These are phyloP conservation scores for Drosophila ezoana DNA, from an alignment of 2,888 invertebrate species.

Conservation along the genomic window DNA sequence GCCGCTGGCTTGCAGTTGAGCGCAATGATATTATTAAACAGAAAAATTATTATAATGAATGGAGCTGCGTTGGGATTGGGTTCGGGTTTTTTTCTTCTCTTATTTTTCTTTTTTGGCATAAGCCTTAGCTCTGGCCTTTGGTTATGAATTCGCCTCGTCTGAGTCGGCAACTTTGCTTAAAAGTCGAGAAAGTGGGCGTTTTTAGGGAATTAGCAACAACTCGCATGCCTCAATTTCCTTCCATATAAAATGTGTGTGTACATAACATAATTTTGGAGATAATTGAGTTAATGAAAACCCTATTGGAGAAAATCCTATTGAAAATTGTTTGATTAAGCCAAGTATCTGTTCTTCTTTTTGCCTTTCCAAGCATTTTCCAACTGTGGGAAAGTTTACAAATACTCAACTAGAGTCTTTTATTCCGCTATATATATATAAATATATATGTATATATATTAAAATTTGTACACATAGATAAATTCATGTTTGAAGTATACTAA, in stretches of 20 bases:
- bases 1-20: conserved; percentile 76
- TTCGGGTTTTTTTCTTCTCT: conserved; percentile 23
- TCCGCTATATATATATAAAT: too few relatives aligned
- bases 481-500: too few relatives aligned
- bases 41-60: conserved; percentile 78
- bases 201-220: neutral
- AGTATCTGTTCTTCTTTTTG: too few relatives aligned
- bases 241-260: neutral
- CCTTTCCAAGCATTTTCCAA: too few relatives aligned
- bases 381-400: too few relatives aligned
- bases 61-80: conserved; percentile 57
- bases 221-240: neutral
- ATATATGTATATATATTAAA: too few relatives aligned
- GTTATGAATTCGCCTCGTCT: neutral
- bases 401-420: too few relatives aligned
- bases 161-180: conserved; percentile 7
- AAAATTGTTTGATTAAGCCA: neutral
- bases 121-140: neutral
- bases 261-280: too few relatives aligned
- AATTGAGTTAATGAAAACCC: too few relatives aligned
- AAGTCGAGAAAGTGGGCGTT: neutral
- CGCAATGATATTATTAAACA: conserved; percentile 78
- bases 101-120: conserved; percentile 10
- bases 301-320: neutral
- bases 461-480: too few relatives aligned